Conservation (phyloP, 2,888 invertebrate genomes). For the Pyrocoelia pectoralis region DNA sequence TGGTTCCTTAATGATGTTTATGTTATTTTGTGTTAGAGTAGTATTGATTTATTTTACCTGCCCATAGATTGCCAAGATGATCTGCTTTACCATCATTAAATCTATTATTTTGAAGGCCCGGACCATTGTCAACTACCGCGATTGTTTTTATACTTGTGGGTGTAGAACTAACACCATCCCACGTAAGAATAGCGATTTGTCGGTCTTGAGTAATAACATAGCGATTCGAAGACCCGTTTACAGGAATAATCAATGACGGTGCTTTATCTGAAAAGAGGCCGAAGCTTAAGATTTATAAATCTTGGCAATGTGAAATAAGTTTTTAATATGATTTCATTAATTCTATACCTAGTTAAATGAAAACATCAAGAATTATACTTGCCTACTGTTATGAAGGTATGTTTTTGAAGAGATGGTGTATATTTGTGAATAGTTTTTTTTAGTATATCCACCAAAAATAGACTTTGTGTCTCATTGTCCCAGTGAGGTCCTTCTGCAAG, state of each 20-base stretch:
- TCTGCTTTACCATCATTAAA: slow-evolving; percentile 83
- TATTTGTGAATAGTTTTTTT: slow-evolving; percentile 60
- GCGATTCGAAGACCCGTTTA: slow-evolving; percentile 65
- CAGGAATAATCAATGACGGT: slow-evolving; percentile 67
- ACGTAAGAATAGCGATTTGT: slow-evolving; percentile 65
- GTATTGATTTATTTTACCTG: slow-evolving; percentile 59
- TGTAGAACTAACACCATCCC: slow-evolving; percentile 67
- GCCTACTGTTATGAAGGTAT: slow-evolving; percentile 5
- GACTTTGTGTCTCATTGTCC: slow-evolving; percentile 4
- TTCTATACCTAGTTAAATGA: no score
- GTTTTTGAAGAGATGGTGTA: slow-evolving; percentile 53
- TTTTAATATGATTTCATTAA: no score
- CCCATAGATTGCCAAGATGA: slow-evolving; percentile 72
- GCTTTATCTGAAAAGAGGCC: slow-evolving; percentile 42
- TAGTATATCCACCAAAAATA: slow-evolving; percentile 60
- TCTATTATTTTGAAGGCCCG: slow-evolving; percentile 59
- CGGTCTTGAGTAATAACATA: slow-evolving; percentile 70
- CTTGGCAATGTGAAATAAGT: no score
- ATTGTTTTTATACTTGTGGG: slow-evolving; percentile 60
- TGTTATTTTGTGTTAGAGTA: neutral
- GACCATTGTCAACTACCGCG: slow-evolving; percentile 65
- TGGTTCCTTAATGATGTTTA: slow-evolving; percentile 15
- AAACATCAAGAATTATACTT: no score
- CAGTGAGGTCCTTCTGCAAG: slow-evolving; percentile 69
- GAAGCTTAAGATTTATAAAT: no score